Conservation (phyloP, 2,113 vertebrate species). For the Triplophysa rosa region DNA sequence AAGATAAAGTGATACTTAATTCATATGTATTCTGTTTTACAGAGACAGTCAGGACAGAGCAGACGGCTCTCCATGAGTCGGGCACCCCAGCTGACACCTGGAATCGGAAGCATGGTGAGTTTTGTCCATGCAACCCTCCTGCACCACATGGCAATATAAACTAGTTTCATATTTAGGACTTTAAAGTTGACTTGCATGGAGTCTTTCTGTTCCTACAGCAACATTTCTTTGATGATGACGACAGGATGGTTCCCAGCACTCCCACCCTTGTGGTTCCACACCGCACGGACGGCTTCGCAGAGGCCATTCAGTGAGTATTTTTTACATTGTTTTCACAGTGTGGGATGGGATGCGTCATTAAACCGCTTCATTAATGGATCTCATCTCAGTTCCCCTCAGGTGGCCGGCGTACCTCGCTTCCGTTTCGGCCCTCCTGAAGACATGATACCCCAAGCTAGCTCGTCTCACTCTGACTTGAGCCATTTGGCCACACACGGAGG, state of each 20-base stretch:
- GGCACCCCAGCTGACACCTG: slow-evolving; percentile 93
- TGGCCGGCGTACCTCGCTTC: slow-evolving; percentile 92
- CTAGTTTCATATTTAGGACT: neutral
- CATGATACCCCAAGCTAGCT: slow-evolving; percentile 85
- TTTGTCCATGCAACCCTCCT: neutral
- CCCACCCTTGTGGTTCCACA: slow-evolving; percentile 96
- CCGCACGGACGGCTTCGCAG: slow-evolving; percentile 95
- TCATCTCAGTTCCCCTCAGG: slow-evolving; percentile 88
- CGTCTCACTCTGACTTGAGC: slow-evolving; percentile 93
- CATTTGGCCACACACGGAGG: slow-evolving; percentile 98
- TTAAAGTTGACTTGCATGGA: neutral
- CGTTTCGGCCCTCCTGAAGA: slow-evolving; percentile 96
- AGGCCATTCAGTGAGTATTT: slow-evolving; percentile 92
- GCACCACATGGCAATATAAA: neutral
- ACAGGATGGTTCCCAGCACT: slow-evolving; percentile 97
- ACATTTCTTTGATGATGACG: slow-evolving; percentile 98
- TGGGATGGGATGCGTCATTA: neutral
- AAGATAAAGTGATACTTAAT: neutral
- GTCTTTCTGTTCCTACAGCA: slow-evolving; percentile 74
- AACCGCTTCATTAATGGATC: neutral
- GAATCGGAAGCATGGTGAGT: slow-evolving; percentile 90
- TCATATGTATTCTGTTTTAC: slow-evolving; percentile 31
- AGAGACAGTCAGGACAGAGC: slow-evolving; percentile 74
- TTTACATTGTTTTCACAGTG: neutral
- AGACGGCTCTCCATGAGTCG: slow-evolving; percentile 88